Percentiles rank a stretch among this genome's conserved stretches.
Evolutionary conservation across 2,113 vertebrate species (phyloP).

Genomic region (Phylloscopus trochilus): DNA sequence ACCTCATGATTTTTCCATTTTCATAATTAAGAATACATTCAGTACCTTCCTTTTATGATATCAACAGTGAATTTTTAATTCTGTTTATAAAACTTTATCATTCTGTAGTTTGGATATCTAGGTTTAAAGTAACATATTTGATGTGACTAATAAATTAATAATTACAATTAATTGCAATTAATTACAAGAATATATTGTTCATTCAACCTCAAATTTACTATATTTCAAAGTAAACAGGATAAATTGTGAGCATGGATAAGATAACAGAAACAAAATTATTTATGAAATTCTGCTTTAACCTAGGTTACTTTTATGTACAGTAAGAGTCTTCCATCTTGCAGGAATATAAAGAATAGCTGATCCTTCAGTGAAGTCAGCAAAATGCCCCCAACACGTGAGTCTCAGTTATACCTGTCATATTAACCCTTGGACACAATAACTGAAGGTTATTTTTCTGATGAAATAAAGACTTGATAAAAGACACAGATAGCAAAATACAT

Average conservation of each 20-base stretch:
- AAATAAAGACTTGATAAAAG: background rate
- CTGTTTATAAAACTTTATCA: background rate
- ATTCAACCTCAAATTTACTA: background rate
- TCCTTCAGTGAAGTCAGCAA: background rate
- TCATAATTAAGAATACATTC: background rate
- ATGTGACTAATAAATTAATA: background rate
- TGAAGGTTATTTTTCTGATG: background rate
- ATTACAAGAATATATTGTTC: background rate
- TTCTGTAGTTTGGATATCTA: background rate
- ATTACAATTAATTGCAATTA: background rate
- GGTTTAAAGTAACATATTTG: background rate
- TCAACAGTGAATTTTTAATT: background rate
- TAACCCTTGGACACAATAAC: background rate
- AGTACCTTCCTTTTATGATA: background rate
- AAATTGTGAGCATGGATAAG: background rate
- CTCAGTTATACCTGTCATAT: background rate
- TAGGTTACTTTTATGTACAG: background rate
- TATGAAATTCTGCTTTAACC: background rate
- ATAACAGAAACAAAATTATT: background rate
- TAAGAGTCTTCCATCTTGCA: background rate
- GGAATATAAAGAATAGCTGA: background rate
- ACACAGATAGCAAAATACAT: background rate
- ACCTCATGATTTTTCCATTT: background rate
- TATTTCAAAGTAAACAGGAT: background rate
- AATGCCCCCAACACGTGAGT: fast-evolving